Evolutionary conservation across 2,888 invertebrate species (phyloP).

Genomic region (Oxystoma pomonae): DNA sequence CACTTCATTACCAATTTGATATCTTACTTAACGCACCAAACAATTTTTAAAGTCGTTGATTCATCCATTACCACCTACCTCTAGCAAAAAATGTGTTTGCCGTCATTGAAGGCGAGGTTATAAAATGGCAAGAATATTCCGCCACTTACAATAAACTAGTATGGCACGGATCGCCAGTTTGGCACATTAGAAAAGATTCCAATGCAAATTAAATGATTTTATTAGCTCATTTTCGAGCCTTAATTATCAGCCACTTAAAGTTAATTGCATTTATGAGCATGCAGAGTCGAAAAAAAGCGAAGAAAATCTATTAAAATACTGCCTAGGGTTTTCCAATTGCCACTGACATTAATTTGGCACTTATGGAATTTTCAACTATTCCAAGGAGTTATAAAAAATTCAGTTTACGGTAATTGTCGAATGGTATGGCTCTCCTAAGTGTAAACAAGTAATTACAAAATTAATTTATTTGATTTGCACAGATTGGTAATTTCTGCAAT

Average conservation of each 20-base stretch:
- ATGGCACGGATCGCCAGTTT: conserved; percentile 18
- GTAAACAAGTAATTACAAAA: background rate
- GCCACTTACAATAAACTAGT: conserved; percentile 6
- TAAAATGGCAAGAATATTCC: background rate
- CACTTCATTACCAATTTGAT: no score
- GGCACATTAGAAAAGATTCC: conserved; percentile 21
- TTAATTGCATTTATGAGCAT: conserved; percentile 15
- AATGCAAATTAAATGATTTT: conserved; percentile 22
- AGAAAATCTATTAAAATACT: conserved; percentile 1
- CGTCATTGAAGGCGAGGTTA: no score
- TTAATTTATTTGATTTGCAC: background rate
- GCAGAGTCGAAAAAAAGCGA: background rate
- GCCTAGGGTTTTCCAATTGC: background rate
- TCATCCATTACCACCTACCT: no score
- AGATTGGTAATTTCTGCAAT: background rate
- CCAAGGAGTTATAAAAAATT: background rate
- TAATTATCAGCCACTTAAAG: conserved; percentile 22
- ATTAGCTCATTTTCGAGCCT: conserved; percentile 15
- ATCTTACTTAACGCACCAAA: no score
- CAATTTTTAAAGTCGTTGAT: background rate
- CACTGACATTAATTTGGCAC: background rate
- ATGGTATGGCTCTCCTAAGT: background rate
- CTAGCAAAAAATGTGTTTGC: no score
- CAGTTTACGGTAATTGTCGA: background rate
- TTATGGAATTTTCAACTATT: background rate